Evolutionary conservation across 2,888 invertebrate species (phyloP).

Genomic region (Sarcophaga variegata): DNA sequence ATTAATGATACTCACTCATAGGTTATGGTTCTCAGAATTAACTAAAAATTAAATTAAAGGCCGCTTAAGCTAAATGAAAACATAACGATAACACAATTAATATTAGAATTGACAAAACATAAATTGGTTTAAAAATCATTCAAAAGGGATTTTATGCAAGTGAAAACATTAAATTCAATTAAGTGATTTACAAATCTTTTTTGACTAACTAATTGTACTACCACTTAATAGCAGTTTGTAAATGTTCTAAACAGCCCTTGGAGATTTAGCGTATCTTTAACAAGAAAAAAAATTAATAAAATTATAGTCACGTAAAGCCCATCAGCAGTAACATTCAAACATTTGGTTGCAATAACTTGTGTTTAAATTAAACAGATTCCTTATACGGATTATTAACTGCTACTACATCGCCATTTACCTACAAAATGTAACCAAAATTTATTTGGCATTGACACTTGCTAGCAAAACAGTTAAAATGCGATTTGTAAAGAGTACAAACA

Average conservation of each 20-base stretch:
- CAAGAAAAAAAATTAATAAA: constrained; percentile 2
- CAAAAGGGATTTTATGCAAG: neutral
- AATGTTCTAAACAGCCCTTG: constrained; percentile 20
- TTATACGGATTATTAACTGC: constrained; percentile 43
- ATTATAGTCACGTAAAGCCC: constrained; percentile 60
- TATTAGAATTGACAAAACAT: neutral
- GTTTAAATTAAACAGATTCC: constrained; percentile 45
- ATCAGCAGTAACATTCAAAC: constrained; percentile 53
- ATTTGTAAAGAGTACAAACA: constrained; percentile 8
- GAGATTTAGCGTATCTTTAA: neutral
- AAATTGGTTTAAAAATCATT: neutral
- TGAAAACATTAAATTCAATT: neutral
- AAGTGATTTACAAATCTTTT: neutral
- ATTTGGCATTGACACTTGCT: constrained; percentile 64
- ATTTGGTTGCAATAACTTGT: constrained; percentile 33
- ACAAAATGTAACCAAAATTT: constrained; percentile 63
- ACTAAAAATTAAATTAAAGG: constrained; percentile 43
- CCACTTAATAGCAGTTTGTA: too few relatives aligned
- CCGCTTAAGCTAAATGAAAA: constrained; percentile 2
- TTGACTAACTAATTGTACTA: neutral
- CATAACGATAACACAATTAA: neutral
- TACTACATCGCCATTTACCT: constrained; percentile 23
- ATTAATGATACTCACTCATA: constrained; percentile 45
- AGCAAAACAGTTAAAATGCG: constrained; percentile 39
- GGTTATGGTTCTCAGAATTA: constrained; percentile 14